Conservation (phyloP, 2,113 vertebrate genomes). For the Pterocles gutturalis region DNA sequence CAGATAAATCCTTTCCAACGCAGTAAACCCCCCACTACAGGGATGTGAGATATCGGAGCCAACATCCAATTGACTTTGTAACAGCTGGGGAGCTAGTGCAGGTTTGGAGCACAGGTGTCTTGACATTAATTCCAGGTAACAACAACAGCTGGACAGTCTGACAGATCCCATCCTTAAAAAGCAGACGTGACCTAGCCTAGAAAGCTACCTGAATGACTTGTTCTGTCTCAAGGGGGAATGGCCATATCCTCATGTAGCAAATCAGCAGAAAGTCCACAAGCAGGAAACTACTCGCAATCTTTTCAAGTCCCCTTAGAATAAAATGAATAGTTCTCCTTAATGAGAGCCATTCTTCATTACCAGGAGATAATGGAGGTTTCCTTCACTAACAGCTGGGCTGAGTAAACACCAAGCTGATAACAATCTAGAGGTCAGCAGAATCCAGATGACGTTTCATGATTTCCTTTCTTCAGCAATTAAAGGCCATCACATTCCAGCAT, state of each 20-base stretch:
- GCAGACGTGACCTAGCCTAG: neutral
- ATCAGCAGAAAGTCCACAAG: neutral
- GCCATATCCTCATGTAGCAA: neutral
- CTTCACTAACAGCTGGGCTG: neutral
- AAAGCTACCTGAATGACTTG: neutral
- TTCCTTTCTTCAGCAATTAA: conserved; percentile 45
- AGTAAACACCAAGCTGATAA: conserved; percentile 42
- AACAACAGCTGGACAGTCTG: neutral
- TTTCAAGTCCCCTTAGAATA: neutral
- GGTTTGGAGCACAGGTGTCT: neutral
- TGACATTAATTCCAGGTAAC: neutral
- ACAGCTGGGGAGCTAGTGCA: neutral
- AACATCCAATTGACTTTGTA: neutral
- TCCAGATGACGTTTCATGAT: neutral
- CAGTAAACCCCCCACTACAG: neutral
- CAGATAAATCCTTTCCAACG: neutral
- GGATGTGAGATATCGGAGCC: neutral
- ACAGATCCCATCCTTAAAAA: neutral
- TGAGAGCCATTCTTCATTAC: neutral
- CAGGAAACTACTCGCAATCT: neutral
- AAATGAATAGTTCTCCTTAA: conserved; percentile 11
- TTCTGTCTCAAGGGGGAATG: neutral
- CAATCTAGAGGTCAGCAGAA: conserved; percentile 57
- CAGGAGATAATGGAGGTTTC: conserved; percentile 47
- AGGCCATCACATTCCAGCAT: neutral